Base-by-base conservation (phyloP, 2,888 invertebrate genomes). In the Epinotia ramella region DNA sequence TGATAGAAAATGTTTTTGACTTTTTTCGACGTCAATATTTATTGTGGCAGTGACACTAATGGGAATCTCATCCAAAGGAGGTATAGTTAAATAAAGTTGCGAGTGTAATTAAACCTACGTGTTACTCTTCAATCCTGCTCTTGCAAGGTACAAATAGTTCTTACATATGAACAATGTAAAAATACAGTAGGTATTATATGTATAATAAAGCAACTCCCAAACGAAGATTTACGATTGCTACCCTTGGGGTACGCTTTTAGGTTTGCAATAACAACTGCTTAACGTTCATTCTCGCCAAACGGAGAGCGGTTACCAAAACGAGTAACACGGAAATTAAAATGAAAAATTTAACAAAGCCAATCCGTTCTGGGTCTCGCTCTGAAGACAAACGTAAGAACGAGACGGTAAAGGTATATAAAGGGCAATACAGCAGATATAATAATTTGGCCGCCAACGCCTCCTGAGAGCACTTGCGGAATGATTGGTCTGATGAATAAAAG, bases 401-500 rank as follows among this genome's bases (percentile, higher is more conserved):
- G 67, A 75, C 40, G 53, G 24, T 53, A 53, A 57, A 11, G 65
- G 13, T 49, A n/a, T n/a, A n/a, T n/a, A 70, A 76, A 60, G 46
- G 76, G 76, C 72, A 76, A 72, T 76, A 72, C 71, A 72, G 62
- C 69, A 72, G 65, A 73, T 70, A 70, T 65, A 76, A 76, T 67
- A 76, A 76, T 72, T 74, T 86, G 83, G 87, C 84, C 86, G 80
- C 86, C 84, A 87, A 89, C 94, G 92, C 93, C 93, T 91, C 85
- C 88, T 84, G 88, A 92, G 88, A 87, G 86, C 88, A 88, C 91
- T 92, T 86, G 79, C 83, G 89, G 89, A 89, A 89, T 91, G 93
- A 93, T 93, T 92, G 93, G 91, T 88, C 83, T 84, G 85, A 90
- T 94, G 93, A 93, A 94, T 94, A 93, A 94, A 94, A 94, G 88